Conservation (phyloP, 2,797 vertebrate species). For the Avahi laniger region DNA sequence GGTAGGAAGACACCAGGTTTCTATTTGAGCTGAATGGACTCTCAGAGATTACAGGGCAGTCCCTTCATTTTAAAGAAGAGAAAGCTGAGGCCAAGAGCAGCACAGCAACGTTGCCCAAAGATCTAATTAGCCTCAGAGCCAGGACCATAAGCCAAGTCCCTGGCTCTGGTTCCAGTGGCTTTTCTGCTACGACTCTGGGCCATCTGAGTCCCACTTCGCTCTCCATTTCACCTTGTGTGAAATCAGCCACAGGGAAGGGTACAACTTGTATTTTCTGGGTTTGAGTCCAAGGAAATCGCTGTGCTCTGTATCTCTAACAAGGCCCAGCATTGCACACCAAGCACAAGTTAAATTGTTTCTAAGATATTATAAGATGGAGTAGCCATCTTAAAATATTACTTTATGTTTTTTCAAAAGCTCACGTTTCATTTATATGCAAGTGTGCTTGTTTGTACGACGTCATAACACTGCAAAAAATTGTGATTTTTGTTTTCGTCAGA, state of each 20-base stretch:
- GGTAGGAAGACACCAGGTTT: not conserved
- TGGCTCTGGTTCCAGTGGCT: slow-evolving; percentile 51
- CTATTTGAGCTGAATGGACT: not conserved
- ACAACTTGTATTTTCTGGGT: slow-evolving; percentile 49
- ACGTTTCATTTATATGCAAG: not conserved
- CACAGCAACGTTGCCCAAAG: slow-evolving; percentile 6
- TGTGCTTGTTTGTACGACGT: not conserved
- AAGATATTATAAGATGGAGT: not conserved
- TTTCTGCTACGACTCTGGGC: slow-evolving; percentile 25
- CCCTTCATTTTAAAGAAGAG: slow-evolving; percentile 46
- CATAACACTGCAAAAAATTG: not conserved
- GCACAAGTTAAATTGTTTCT: not conserved
- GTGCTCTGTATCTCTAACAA: not conserved
- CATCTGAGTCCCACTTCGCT: slow-evolving; percentile 44
- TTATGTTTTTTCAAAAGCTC: not conserved
- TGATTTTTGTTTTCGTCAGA: slow-evolving; percentile 42
- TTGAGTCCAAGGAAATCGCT: slow-evolving; percentile 16
- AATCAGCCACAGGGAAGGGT: slow-evolving; percentile 8
- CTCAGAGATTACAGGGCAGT: not conserved
- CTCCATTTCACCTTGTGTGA: slow-evolving; percentile 50
- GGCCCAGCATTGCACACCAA: not conserved
- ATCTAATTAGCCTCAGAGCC: slow-evolving; percentile 51
- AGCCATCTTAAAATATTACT: not conserved
- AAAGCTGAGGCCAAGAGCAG: slow-evolving; percentile 45
- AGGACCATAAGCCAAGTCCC: slow-evolving; percentile 44